Evolutionary conservation across 2,888 invertebrate species (phyloP), one percentile per base, ranked within the genome.

Genomic region (Nymphalis polychloros): DNA sequence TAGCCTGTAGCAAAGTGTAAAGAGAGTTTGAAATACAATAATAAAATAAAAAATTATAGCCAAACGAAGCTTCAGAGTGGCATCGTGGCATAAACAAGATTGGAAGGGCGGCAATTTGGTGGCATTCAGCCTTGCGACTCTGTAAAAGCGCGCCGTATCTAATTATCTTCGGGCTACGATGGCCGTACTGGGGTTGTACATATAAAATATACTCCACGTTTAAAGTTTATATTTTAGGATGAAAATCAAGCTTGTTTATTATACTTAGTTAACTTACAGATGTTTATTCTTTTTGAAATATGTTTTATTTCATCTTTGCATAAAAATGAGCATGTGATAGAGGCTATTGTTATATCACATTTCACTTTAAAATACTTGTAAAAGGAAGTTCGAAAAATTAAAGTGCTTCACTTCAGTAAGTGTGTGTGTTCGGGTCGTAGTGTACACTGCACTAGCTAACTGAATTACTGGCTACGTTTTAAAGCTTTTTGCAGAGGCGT

Each of bases 141-240:
- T 88, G 90, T 90, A 90, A 92, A 91, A 92, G 91, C 91, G 85
- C 89, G 92, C 89, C 89, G 84, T 90, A 91, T 91, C 90, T 92
- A 92, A 92, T 92, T 92, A 92, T 87, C 84, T 84, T 88, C 82
- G 88, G 84, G 84, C 84, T 85, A 84, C 85, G 81, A 78, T 71
- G 78, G 79, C 80, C 79, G 76, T 84, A 85, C 83, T 77, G 81
- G 79, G 78, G 81, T 81, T 72, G 72, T 74, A 72, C 79, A 78
- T 79, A 66, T 78, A 79, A 79, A 84, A 82, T 80, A 78, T 80
- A 81, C 77, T 73, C 70, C 75, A 75, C 76, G 77, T 52, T 69
- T 60, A 55, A 60, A 48, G 62, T 62, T 57, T 48, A 35, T 59
- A n/a, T 67, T 55, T 63, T 50, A 57, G 4, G 66, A 50, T 49